A percentile compares a stretch with the other conserved stretches of the same genome.
These are phyloP conservation scores for Adela reaumurella DNA, from an alignment of 2,888 invertebrate species.

Conservation along the genomic window DNA sequence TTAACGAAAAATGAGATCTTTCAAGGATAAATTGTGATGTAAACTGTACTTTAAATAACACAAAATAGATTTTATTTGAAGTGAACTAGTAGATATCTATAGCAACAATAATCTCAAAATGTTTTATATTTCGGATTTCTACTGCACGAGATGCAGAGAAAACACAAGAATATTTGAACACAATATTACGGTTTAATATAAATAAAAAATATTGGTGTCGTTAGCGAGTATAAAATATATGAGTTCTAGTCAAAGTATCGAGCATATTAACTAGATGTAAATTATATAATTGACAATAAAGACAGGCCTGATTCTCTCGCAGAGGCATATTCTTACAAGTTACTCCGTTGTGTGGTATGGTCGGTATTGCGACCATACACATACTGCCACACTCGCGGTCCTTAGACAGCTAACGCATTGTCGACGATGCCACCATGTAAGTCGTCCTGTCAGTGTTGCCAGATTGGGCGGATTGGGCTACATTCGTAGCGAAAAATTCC, in stretches of 20 bases:
- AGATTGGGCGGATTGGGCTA: no score
- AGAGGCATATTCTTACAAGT: constrained; percentile 4
- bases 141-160: neutral
- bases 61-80: neutral
- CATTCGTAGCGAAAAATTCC: no score
- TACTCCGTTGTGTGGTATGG: no score
- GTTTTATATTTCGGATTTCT: neutral
- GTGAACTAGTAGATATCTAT: neutral
- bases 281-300: constrained; percentile 55
- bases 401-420: no score
- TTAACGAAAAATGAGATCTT: neutral
- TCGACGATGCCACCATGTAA: no score
- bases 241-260: constrained; percentile 59
- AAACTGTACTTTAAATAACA: neutral
- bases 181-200: constrained; percentile 4
- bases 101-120: neutral
- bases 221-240: constrained; percentile 50
- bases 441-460: no score
- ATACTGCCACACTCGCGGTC: no score
- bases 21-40: neutral
- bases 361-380: no score
- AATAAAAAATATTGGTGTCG: constrained; percentile 33
- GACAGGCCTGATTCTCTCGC: constrained; percentile 11
- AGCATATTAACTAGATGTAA: constrained; percentile 45
- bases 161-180: neutral